Percentiles rank a stretch among this genome's conserved stretches.
phyloP scores from a whole-genome alignment of 2,113 vertebrate genomes.

The Indri indri region DNA sequence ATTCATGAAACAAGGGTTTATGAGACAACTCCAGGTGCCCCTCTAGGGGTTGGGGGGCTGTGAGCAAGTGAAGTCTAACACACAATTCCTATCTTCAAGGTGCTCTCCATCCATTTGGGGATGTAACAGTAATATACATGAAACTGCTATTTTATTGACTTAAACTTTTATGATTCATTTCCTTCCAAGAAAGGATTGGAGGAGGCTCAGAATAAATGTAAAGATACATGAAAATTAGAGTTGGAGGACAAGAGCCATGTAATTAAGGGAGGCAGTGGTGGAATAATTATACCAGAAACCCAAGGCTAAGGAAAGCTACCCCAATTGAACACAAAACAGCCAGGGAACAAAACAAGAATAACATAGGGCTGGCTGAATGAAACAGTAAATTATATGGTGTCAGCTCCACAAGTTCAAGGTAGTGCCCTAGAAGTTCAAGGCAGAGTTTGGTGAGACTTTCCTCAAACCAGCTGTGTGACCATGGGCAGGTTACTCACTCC shows the following conservation, averaged over 20 bases:
- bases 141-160: neutral
- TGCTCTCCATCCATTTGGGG: neutral
- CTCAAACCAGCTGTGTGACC: neutral
- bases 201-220: slow-evolving; percentile 9
- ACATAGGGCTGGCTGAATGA: neutral
- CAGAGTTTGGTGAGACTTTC: neutral
- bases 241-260: slow-evolving; percentile 6
- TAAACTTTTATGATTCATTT: neutral
- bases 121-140: neutral
- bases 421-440: neutral
- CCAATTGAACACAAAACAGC: neutral
- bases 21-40: neutral
- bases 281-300: slow-evolving; percentile 50
- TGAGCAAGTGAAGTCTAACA: neutral
- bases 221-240: neutral
- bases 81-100: neutral
- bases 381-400: slow-evolving; percentile 47
- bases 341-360: slow-evolving; percentile 55
- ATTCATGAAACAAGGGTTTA: neutral
- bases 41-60: neutral
- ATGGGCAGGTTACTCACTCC: neutral
- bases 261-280: slow-evolving; percentile 47
- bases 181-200: neutral
- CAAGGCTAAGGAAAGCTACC: slow-evolving; percentile 25
- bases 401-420: slow-evolving; percentile 35